Base-by-base conservation (phyloP, 2,113 vertebrate species). In the Eulemur rufifrons region DNA sequence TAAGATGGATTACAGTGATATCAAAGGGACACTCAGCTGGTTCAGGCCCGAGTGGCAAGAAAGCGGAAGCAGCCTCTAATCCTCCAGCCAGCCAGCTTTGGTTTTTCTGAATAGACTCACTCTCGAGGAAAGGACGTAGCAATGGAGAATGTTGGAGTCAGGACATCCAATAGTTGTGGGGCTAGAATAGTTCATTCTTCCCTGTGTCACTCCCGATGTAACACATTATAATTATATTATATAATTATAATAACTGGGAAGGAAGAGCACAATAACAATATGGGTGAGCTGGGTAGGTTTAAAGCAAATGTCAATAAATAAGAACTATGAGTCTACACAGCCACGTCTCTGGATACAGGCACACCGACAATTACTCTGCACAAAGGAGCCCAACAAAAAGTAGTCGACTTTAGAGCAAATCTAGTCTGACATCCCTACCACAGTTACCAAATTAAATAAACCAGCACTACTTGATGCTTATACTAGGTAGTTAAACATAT, bases 1-100 rank as follows among this genome's bases (percentile, higher is more conserved):
- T 83, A 66, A 87, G 95, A 94, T 94, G 83, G 89, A 96, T 96
- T 91, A 92, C 71, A 50, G 61, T 92, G 98, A 93, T 96, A 93
- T 73, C 77, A 82, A 91, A 86, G 56, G 77, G 90, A 81, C 73
- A 50, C 37, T 85, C 73, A 54, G 54, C 64, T 91, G 90, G 77
- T 63, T 91, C 69, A 95, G 89, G 84, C 84, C 59, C 5, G 0
- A 76, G 47, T 42, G 63, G 80, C 15, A 50, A 94, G 89, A 86
- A 71, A 74, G 68, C 83, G 27, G 81, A 71, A 66, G 32, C 34
- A 42, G 66, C 13, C 23, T 87, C 76, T 94, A 69, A 96, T 96
- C 83, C 63, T 73, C 69, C 20, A 0, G 32, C 34, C 13, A 32
- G 13, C 32, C 74, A 71, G 50, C 64, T 92, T 83, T 74, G 84